Conservation (phyloP, 2,888 invertebrate genomes). For the Pachydiplax longipennis region DNA sequence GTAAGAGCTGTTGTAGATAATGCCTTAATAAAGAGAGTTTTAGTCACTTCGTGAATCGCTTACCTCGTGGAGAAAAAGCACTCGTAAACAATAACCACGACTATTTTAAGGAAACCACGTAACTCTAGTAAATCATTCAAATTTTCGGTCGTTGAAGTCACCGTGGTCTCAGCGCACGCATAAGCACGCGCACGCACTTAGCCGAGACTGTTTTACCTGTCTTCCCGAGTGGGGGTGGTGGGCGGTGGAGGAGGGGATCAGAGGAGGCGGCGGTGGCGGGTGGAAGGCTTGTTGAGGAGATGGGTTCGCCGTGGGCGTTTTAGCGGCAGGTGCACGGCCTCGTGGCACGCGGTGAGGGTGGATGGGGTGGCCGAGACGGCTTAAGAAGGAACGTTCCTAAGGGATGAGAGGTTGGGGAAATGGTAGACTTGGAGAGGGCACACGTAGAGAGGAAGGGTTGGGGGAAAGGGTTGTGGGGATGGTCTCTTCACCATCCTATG, state of each 20-base stretch:
- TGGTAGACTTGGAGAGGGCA: background rate
- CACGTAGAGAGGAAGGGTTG: background rate
- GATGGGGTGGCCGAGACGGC: background rate
- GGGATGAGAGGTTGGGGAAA: background rate
- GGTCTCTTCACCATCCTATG: background rate
- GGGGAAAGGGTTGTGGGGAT: background rate
- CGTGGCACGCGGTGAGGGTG: conserved; percentile 24
- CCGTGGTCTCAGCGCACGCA: background rate
- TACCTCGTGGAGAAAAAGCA: too few species aligned
- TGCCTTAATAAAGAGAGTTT: too few species aligned
- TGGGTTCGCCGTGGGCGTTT: conserved; percentile 7
- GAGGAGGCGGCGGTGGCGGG: background rate
- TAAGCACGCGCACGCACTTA: background rate
- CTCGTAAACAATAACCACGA: too few species aligned
- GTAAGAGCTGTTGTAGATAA: too few species aligned
- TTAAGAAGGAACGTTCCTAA: background rate
- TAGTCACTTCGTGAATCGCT: too few species aligned
- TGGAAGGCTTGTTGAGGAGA: background rate
- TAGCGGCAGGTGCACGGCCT: conserved; percentile 34
- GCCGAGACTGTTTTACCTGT: background rate
- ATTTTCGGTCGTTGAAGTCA: background rate
- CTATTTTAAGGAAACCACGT: too few species aligned
- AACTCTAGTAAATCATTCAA: too few species aligned
- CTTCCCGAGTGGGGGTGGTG: conserved; percentile 2
- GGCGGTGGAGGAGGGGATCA: background rate